Percentiles rank a stretch among this genome's conserved stretches.
Evolutionary conservation across 2,888 invertebrate genomes (phyloP).

Genomic region (Miltochrista miniata): DNA sequence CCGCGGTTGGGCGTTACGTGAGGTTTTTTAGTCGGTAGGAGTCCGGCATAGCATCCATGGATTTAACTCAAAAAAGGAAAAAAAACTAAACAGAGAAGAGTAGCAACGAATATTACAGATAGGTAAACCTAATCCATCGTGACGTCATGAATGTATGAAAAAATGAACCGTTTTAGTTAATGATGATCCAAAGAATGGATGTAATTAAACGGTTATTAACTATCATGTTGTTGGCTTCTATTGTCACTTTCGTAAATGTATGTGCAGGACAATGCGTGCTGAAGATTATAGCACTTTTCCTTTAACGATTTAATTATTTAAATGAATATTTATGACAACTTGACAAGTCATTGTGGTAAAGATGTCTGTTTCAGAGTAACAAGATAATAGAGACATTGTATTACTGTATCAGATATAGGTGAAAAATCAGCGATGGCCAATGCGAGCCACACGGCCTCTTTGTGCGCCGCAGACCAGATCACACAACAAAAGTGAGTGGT

Average conservation of each 20-base stretch:
- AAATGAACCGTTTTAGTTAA: conserved; percentile 45
- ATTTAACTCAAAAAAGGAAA: too few relatives aligned
- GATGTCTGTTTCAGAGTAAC: not conserved
- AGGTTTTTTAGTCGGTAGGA: too few relatives aligned
- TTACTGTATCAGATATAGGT: too few relatives aligned
- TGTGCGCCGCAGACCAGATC: too few relatives aligned
- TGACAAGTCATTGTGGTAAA: conserved; percentile 17
- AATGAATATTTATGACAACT: conserved; percentile 6
- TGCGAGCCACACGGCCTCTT: too few relatives aligned
- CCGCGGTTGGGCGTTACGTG: too few relatives aligned
- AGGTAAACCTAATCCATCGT: conserved; percentile 17
- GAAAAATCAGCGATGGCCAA: too few relatives aligned
- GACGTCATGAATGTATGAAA: conserved; percentile 22
- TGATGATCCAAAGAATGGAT: conserved; percentile 33
- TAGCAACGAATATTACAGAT: too few relatives aligned
- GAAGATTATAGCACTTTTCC: conserved; percentile 30
- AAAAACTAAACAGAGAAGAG: too few relatives aligned
- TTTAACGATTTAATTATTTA: conserved; percentile 33
- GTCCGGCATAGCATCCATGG: too few relatives aligned
- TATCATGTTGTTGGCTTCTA: conserved; percentile 57
- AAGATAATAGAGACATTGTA: not conserved
- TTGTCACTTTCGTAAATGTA: conserved; percentile 54
- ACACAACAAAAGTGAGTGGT: too few relatives aligned
- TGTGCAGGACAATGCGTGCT: conserved; percentile 9
- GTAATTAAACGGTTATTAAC: conserved; percentile 50